Base-by-base conservation (phyloP, 2,797 vertebrate genomes). In the Hypotaenidia okinawae region DNA sequence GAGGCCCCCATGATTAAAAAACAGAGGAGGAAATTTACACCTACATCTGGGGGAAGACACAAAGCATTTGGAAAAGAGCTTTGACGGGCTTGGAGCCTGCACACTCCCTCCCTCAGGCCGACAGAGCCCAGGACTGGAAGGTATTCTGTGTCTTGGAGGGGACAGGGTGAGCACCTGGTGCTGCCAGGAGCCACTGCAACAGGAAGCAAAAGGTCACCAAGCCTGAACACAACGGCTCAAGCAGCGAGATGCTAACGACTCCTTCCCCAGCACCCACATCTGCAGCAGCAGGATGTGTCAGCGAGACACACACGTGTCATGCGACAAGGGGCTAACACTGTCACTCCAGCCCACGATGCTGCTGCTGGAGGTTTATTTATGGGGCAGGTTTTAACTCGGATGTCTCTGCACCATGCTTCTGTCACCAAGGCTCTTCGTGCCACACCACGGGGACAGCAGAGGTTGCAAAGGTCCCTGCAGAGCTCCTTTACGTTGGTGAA, bases 221-320 rank as follows among this genome's bases (percentile, higher is more conserved):
- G 35, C 27, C 16, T 4, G 0, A 64, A 27, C 30, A 8, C 24
- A 49, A 54, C 37, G 2, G 12, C n/a, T 16, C 1, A 9, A 68
- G 35, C 58, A 2, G 49, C 12, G 2, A 35, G 64, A 77, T 15
- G 62, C 62, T 49, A 33, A 57, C 27, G 6, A 11, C 80, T 51
- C 67, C 49, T 57, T 59, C 63, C 21, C 52, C 58, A 14, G 18
- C 74, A 11, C 24, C 73, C 63, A 9, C 76, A 12, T 6, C 79
- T n/a, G 24, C 4, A 0, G 4, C 0, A 2, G 83, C 75, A 82
- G 84, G 87, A 88, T 19, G 70, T 8, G 23, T 5, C 10, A 3
- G 13, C 21, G 27, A 21, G 6, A 3, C 2, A 0, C 2, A 23
- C 32, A 6, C 4, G 0, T 3, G 13, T 1, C 6, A 5, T 5